Evolutionary conservation across 2,113 vertebrate species (phyloP).

Genomic region (Myrmecobius fasciatus): DNA sequence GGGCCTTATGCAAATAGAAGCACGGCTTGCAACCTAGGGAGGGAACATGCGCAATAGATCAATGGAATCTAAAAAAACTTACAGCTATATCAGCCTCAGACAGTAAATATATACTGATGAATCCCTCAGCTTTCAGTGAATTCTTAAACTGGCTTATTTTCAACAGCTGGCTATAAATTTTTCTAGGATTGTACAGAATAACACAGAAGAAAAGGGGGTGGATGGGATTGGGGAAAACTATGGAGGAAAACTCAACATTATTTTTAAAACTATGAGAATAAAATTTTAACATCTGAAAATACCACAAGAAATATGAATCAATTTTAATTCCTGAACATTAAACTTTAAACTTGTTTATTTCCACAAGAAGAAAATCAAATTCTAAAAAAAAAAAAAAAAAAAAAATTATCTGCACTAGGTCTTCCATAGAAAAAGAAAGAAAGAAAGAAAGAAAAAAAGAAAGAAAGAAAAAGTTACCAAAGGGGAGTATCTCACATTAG

Average conservation of each 20-base stretch:
- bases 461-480: constrained; percentile 31
- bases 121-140: constrained; percentile 88
- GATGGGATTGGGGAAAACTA: not conserved
- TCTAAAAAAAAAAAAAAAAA: constrained; percentile 9
- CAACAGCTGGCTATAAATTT: constrained; percentile 86
- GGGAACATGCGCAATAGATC: constrained; percentile 98
- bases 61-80: constrained; percentile 96
- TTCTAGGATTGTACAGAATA: constrained; percentile 71
- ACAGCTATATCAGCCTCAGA: constrained; percentile 95
- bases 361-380: constrained; percentile 21
- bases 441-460: not conserved
- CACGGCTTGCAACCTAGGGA: constrained; percentile 95
- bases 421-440: not conserved
- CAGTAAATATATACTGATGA: constrained; percentile 99
- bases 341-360: not conserved
- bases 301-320: constrained; percentile 56
- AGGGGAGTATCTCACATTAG: constrained; percentile 42
- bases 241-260: constrained; percentile 68
- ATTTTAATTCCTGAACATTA: constrained; percentile 61
- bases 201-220: constrained; percentile 54
- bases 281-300: constrained; percentile 64
- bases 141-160: constrained; percentile 90
- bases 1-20: constrained; percentile 99
- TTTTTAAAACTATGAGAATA: constrained; percentile 69
- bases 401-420: constrained; percentile 1